These are phyloP conservation scores for Hirtodrosophila cameraria DNA, from an alignment of 2,888 invertebrate species.

Conservation along the genomic window DNA sequence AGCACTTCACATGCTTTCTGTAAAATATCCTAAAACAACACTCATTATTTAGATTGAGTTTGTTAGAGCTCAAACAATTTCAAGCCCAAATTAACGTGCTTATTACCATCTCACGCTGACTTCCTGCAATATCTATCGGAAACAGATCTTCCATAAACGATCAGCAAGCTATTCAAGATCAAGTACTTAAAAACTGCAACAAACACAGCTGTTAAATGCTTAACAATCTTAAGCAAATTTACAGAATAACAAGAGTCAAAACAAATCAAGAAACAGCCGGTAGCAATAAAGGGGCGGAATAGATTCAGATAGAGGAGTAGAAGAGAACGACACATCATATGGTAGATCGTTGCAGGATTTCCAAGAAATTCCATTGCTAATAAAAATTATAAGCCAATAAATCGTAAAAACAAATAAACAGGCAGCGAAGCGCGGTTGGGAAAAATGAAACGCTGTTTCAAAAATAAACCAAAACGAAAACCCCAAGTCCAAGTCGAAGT, in stretches of 20 bases:
- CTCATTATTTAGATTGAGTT: no score
- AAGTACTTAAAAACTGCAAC: background rate
- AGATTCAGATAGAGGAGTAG: background rate
- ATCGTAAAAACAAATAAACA: slow-evolving; percentile 69
- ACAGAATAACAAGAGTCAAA: slow-evolving; percentile 17
- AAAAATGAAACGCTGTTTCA: slow-evolving; percentile 65
- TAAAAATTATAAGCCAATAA: slow-evolving; percentile 80
- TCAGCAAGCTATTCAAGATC: background rate
- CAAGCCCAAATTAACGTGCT: no score
- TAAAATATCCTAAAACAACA: no score
- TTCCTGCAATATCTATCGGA: background rate
- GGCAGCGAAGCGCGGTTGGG: slow-evolving; percentile 23
- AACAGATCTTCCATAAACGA: slow-evolving; percentile 1
- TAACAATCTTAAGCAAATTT: slow-evolving; percentile 5
- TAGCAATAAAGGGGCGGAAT: slow-evolving; percentile 7
- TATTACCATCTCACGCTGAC: no score
- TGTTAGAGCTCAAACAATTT: no score
- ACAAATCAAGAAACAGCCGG: slow-evolving; percentile 38
- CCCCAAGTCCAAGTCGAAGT: slow-evolving; percentile 27
- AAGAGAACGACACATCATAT: slow-evolving; percentile 45
- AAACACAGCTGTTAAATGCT: slow-evolving; percentile 48
- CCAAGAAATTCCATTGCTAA: slow-evolving; percentile 77
- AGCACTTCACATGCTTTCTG: no score
- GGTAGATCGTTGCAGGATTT: slow-evolving; percentile 58
- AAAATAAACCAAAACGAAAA: slow-evolving; percentile 20